These are phyloP conservation scores for Danio tinwini DNA, from an alignment of 2,797 vertebrate species.

Conservation along the genomic window DNA sequence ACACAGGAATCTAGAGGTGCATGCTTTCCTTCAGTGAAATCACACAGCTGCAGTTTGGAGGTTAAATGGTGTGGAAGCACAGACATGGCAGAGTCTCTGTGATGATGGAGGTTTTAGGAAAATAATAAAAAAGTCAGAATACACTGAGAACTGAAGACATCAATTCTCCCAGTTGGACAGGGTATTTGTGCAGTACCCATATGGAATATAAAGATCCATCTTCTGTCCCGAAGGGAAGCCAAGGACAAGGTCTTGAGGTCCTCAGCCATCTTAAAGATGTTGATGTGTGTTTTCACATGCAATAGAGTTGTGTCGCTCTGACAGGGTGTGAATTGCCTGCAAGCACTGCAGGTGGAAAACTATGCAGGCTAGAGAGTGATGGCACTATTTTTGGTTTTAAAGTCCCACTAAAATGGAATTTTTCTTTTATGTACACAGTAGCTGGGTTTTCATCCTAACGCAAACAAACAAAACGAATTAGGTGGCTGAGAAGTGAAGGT, in stretches of 20 bases:
- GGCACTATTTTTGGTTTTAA: background rate
- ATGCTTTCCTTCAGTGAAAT: slow-evolving; percentile 33
- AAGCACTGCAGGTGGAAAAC: background rate
- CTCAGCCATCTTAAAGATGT: background rate
- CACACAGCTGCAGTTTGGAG: slow-evolving; percentile 38
- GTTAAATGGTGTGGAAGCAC: slow-evolving; percentile 42
- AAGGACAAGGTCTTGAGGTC: slow-evolving; percentile 23
- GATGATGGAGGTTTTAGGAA: slow-evolving; percentile 25
- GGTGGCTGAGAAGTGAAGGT: no score
- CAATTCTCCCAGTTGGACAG: background rate
- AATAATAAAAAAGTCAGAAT: slow-evolving; percentile 7
- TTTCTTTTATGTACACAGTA: no score
- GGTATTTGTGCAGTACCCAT: background rate
- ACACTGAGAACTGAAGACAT: background rate
- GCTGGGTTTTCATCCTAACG: no score
- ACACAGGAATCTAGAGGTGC: slow-evolving; percentile 55
- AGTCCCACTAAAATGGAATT: background rate
- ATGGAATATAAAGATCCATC: slow-evolving; percentile 31
- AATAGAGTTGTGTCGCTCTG: background rate
- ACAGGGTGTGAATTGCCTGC: slow-evolving; percentile 22
- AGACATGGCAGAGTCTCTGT: slow-evolving; percentile 25
- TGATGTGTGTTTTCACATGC: slow-evolving; percentile 6
- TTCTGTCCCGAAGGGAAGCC: background rate
- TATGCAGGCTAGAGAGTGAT: background rate
- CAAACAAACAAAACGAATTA: no score